phyloP scores from a whole-genome alignment of 2,888 invertebrate genomes.

The Carcina quercana region DNA sequence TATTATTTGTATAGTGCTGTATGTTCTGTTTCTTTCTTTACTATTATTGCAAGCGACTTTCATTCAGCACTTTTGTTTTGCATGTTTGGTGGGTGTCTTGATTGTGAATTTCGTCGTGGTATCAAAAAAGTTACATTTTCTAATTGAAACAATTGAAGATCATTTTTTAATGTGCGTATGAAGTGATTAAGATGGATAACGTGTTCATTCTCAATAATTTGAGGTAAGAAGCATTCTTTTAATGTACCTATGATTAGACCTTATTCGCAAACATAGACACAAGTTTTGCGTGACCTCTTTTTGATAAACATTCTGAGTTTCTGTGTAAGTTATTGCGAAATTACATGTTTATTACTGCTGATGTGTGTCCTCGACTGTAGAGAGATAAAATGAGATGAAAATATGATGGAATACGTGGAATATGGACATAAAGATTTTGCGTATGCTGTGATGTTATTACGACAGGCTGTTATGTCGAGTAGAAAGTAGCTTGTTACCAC shows the following conservation, averaged over 20 bases:
- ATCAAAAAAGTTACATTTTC: background rate
- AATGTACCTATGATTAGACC: constrained; percentile 9
- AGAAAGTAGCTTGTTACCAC: no score
- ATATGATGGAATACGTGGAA: no score
- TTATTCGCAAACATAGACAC: constrained; percentile 19
- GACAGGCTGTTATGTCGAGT: no score
- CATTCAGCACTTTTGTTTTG: no score
- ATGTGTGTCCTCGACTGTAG: no score
- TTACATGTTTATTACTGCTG: background rate
- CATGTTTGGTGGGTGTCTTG: no score
- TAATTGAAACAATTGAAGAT: background rate
- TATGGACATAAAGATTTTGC: no score
- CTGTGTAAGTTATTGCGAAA: constrained; percentile 14
- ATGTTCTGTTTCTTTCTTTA: no score
- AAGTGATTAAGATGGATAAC: constrained; percentile 46
- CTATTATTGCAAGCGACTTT: no score
- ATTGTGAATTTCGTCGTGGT: background rate
- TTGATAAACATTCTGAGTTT: constrained; percentile 22
- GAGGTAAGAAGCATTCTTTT: constrained; percentile 33
- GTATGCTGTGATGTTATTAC: no score
- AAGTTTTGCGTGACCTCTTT: constrained; percentile 27
- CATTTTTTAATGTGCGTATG: constrained; percentile 19
- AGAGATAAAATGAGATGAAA: no score
- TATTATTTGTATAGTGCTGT: no score
- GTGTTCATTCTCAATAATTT: constrained; percentile 54